Evolutionary conservation across 2,797 vertebrate genomes (phyloP), one percentile per base, ranked within the genome.

Genomic region (Halcyon badia): DNA sequence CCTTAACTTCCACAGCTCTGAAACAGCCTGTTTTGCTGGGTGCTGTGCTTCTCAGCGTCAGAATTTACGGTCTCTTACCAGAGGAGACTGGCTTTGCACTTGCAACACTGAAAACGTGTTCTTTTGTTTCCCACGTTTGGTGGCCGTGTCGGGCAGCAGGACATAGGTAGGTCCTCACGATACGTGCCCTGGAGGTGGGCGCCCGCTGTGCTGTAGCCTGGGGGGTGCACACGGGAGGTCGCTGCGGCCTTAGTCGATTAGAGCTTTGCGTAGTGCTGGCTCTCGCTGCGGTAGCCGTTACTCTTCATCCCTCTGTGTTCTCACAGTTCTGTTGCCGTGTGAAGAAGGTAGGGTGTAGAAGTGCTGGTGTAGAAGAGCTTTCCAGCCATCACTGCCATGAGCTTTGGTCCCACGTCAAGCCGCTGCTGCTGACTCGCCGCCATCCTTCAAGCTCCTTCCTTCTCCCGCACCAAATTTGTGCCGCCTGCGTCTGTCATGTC

Each of bases 191-290:
- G 8, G 0, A 14, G 78, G 69, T 25, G 72, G 91, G n/a, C 8
- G 5, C 1, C 28, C 1, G 14, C 41, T 26, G 46, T 10, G 80
- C 87, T 61, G 1, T 65, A 44, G 73, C 2, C 18, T 2, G 44
- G 16, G 10, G 3, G 39, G 30, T 46, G 14, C 1, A 1, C 6
- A 0, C 0, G 17, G 57, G 31, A 11, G 18, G 4, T 35, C 0
- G 0, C 73, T 18, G 26, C 0, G 0, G 1, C 51, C 9, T 3
- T 51, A 64, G 79, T 9, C 18, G 1, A 0, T 26, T 65, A 81
- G 89, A 71, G 93, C 83, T 95, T 75, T 19, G 22, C 0, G 0
- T 28, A 24, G 52, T 19, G 14, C 65, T 46, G 52, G 61, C 52
- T 71, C 33, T 31, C 0, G 2, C 76, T 28, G 37, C 33, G 30